phyloP scores from a whole-genome alignment of 2,888 invertebrate genomes.

The Caenorhabditis sp. region DNA sequence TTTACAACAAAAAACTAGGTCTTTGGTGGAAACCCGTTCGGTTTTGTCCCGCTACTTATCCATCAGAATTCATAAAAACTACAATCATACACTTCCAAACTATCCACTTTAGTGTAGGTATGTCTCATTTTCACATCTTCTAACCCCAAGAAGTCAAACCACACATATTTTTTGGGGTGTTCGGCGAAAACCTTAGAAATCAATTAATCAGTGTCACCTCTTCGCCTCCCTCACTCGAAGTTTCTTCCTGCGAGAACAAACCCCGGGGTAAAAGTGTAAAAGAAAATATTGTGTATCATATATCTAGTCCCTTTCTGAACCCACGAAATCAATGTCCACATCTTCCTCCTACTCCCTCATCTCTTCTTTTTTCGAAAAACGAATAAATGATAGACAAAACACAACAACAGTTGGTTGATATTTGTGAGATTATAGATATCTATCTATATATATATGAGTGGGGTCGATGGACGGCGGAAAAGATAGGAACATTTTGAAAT shows the following conservation, averaged over 20 bases:
- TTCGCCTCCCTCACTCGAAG: neutral
- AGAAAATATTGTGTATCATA: neutral
- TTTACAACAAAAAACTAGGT: too few species aligned
- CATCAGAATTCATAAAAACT: too few species aligned
- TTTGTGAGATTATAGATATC: neutral
- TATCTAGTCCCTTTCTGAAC: neutral
- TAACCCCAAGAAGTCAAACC: neutral
- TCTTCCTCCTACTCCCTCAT: neutral
- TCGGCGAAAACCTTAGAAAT: neutral
- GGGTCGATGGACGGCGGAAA: neutral
- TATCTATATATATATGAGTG: neutral
- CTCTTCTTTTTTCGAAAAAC: neutral
- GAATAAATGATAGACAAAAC: neutral
- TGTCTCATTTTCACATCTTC: neutral
- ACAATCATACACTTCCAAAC: too few species aligned
- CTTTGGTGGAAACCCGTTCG: too few species aligned
- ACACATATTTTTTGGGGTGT: neutral
- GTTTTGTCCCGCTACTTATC: too few species aligned
- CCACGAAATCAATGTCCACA: constrained; percentile 1
- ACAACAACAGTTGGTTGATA: constrained; percentile 1
- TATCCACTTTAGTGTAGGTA: too few species aligned
- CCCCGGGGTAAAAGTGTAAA: neutral
- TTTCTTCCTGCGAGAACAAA: too few species aligned
- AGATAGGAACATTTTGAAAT: neutral
- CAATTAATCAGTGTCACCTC: neutral